These are phyloP conservation scores for Globodera rostochiensis DNA, from an alignment of 1,140 invertebrate species.

Conservation along the genomic window DNA sequence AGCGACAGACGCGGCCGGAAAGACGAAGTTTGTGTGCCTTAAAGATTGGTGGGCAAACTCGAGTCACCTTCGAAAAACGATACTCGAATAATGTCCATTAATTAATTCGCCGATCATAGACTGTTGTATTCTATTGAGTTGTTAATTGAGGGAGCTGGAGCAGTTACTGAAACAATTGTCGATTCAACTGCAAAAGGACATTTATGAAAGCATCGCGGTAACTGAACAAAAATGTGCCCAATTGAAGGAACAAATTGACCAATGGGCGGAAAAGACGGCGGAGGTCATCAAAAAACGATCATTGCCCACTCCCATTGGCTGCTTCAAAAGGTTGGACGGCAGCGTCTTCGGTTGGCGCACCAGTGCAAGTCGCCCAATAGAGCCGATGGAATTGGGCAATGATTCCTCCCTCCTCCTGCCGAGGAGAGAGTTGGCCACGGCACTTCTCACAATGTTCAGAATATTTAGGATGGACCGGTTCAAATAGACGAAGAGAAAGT, in stretches of 20 bases:
- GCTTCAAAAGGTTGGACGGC: no score
- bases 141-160: constrained; percentile 39
- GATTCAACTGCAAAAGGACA: constrained; percentile 42
- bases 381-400: no score
- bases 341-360: not conserved
- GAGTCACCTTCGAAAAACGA: no score
- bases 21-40: constrained; percentile 24
- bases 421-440: no score
- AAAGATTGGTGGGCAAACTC: no score
- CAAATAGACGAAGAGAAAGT: not conserved
- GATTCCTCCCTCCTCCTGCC: no score
- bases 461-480: not conserved
- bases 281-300: not conserved
- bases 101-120: no score
- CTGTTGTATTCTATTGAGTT: no score
- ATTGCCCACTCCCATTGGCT: no score
- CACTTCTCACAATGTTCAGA: not conserved
- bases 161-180: constrained; percentile 44
- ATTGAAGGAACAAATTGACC: constrained; percentile 35
- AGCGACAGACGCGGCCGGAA: constrained; percentile 34
- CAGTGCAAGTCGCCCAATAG: no score
- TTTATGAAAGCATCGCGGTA: constrained; percentile 20
- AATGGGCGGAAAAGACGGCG: constrained; percentile 25
- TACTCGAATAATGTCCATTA: no score
- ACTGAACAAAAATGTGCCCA: constrained; percentile 13